Evolutionary conservation across 2,888 invertebrate species (phyloP), one percentile per base, ranked within the genome.

Genomic region (Sylvicola cinctus): DNA sequence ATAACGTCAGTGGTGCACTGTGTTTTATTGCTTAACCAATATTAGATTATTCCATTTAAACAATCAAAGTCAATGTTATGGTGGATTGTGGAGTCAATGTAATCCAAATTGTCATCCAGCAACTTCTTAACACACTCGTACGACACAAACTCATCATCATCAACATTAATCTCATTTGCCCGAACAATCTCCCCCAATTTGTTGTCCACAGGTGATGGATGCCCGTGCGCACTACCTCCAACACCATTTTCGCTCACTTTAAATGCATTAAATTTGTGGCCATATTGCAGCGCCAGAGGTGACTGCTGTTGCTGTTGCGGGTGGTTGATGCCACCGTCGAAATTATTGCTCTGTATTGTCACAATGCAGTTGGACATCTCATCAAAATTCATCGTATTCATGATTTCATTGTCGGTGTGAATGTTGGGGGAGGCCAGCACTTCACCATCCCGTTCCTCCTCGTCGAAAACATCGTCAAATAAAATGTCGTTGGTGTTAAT

Each of bases 321-420:
- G 4, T 32, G 32, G 15, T 12, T 20, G 17, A 20, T 17, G 16
- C 16, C 32, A n/a, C 20, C 7, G 20, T 10, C 27, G 15, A 20
- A 20, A 20, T 33, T 20, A 45, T 45, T 51, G 45, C 43, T 45
- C 44, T 55, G 54, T 44, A 55, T 57, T 47, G 54, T 56, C 43
- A 55, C 55, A 45, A 58, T 56, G 48, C 59, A 58, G 51, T 57
- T 56, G 44, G 58, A 54, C 50, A 58, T 49, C 49, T 58, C 59
- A 51, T 58, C 56, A 52, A 58, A 58, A 51, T 58, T 54, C 54
- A 59, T 58, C 47, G 56, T 51, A 48, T 54, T 58, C 49, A 46
- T 50, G 46, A 48, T 47, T 17, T 30, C 23, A 28, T 35, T 32
- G 17, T 28, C 16, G 13, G 17, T 6, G 20, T 8, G 20, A 8